These are phyloP conservation scores for Procambarus clarkii DNA, from an alignment of 1,140 invertebrate genomes.

Conservation along the genomic window DNA sequence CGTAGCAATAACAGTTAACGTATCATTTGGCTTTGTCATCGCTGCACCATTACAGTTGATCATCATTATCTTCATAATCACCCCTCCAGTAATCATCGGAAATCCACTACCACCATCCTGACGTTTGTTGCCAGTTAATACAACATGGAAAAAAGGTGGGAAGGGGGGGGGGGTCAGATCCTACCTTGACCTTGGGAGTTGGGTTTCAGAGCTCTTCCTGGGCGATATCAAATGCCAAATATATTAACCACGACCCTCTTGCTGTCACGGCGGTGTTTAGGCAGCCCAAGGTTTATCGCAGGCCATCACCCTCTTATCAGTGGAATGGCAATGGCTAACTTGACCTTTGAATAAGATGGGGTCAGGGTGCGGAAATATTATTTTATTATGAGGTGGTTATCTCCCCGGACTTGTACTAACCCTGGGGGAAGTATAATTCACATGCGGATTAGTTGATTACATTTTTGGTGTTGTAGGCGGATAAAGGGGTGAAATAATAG, in stretches of 20 bases:
- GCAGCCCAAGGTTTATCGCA: not conserved
- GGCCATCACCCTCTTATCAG: not conserved
- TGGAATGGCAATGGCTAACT: not conserved
- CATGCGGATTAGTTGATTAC: no score
- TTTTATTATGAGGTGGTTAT: not conserved
- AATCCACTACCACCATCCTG: no score
- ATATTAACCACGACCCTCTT: not conserved
- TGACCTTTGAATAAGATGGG: not conserved
- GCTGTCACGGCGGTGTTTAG: conserved; percentile 14
- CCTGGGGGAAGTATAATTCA: no score
- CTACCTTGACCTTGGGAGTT: not conserved
- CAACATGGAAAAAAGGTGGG: no score
- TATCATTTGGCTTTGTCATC: no score
- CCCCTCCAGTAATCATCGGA: no score
- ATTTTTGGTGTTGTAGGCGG: no score
- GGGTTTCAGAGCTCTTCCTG: not conserved
- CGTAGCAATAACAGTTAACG: no score
- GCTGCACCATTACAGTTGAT: no score
- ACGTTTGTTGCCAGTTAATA: no score
- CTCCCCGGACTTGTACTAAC: not conserved
- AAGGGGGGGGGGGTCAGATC: not conserved
- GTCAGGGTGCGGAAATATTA: not conserved
- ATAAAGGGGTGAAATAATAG: no score
- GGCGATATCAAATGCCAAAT: not conserved
- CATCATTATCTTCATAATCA: no score